Evolutionary conservation across 1,140 invertebrate genomes (phyloP).

Genomic region (Palaemon carinicauda): DNA sequence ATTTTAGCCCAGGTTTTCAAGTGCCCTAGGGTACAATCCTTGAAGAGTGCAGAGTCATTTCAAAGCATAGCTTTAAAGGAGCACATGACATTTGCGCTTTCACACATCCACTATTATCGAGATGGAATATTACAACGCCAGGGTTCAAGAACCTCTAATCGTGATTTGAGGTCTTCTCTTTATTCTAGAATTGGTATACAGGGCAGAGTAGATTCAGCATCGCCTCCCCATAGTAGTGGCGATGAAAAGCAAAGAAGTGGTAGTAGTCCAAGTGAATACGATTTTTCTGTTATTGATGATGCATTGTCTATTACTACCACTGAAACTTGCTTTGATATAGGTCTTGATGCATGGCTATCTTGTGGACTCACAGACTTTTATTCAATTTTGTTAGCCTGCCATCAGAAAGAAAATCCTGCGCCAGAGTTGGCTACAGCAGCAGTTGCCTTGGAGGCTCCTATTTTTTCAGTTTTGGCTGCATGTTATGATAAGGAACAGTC

Average conservation of each 20-base stretch:
- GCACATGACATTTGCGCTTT: conserved; percentile 27
- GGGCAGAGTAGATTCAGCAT: conserved; percentile 19
- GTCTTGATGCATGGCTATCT: conserved; percentile 31
- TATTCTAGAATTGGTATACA: conserved; percentile 42
- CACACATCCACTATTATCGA: conserved; percentile 40
- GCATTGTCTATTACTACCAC: conserved; percentile 32
- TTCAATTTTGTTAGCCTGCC: conserved; percentile 27
- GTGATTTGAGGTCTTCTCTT: conserved; percentile 13
- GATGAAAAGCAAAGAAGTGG: conserved; percentile 24
- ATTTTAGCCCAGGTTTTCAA: conserved; percentile 28
- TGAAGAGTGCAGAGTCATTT: conserved; percentile 38
- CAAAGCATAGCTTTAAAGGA: conserved; percentile 13
- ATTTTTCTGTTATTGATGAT: conserved; percentile 30
- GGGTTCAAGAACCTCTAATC: neutral
- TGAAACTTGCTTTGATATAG: conserved; percentile 29
- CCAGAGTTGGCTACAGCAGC: conserved; percentile 18
- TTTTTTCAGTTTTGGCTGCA: conserved; percentile 25
- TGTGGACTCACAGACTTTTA: conserved; percentile 21
- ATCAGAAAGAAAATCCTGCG: conserved; percentile 13
- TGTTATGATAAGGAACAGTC: conserved; percentile 21
- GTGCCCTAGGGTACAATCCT: conserved; percentile 22
- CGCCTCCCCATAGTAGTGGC: conserved; percentile 27
- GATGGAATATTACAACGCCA: neutral
- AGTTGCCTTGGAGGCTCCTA: conserved; percentile 4
- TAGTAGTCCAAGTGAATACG: conserved; percentile 37